These are phyloP conservation scores for Nannoperca australis DNA, from an alignment of 2,797 vertebrate genomes.

Conservation along the genomic window DNA sequence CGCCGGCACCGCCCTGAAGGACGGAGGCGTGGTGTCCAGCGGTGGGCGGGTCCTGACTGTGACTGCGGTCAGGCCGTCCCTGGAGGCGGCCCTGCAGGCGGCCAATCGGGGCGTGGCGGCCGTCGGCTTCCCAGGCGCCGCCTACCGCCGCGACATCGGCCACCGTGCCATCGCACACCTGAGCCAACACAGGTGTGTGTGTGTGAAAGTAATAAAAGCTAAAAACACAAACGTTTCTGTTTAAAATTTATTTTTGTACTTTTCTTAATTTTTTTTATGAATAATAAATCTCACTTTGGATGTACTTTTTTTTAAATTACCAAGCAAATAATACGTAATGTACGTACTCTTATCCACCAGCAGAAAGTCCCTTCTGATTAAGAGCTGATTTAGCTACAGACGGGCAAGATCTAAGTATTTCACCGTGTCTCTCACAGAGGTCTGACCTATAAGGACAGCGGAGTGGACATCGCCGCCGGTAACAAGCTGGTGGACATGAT, in stretches of 20 bases:
- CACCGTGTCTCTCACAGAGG: conserved; percentile 81
- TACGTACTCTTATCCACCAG: neutral
- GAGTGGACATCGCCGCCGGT: conserved; percentile 97
- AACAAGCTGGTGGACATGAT: conserved; percentile 93
- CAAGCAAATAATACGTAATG: neutral
- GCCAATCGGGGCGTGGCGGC: conserved; percentile 88
- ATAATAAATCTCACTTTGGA: conserved; percentile 40
- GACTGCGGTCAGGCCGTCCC: conserved; percentile 85
- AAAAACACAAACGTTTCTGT: conserved; percentile 9
- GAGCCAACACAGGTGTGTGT: conserved; percentile 86
- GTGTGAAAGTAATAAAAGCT: conserved; percentile 59
- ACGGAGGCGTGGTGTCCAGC: conserved; percentile 87
- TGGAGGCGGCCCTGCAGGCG: conserved; percentile 85
- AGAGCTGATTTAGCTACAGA: neutral
- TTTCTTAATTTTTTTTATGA: neutral
- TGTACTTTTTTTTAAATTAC: neutral
- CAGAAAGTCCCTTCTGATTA: neutral
- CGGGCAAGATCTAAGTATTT: neutral
- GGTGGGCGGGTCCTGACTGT: conserved; percentile 94
- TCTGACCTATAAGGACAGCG: conserved; percentile 95
- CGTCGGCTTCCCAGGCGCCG: conserved; percentile 88
- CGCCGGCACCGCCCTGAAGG: conserved; percentile 89
- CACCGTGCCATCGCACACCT: conserved; percentile 90
- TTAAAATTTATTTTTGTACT: neutral
- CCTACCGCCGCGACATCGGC: conserved; percentile 92